Evolutionary conservation across 2,888 invertebrate genomes (phyloP).

Genomic region (Agonopterix arenella): DNA sequence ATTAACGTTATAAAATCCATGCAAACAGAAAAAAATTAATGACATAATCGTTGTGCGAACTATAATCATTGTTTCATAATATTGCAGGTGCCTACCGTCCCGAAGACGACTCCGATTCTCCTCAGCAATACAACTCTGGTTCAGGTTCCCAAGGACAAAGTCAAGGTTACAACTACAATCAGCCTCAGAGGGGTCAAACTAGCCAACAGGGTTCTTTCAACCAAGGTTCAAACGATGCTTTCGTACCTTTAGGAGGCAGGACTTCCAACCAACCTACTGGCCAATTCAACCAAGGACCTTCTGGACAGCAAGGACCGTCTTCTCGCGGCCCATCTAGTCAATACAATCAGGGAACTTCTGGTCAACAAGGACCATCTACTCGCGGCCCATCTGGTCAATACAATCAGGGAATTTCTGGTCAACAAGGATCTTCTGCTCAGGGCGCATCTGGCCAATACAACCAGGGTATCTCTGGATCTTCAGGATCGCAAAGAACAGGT

Average conservation of each 20-base stretch:
- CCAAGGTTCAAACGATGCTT: neutral
- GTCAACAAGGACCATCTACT: constrained; percentile 5
- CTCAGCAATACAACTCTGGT: constrained; percentile 25
- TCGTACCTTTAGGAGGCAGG: neutral
- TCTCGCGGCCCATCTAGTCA: constrained; percentile 12
- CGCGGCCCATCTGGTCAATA: neutral
- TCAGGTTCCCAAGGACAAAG: constrained; percentile 1
- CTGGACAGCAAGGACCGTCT: neutral
- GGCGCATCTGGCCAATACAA: neutral
- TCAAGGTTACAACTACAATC: neutral
- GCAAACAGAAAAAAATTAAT: too few relatives aligned
- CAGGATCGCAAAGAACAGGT: neutral
- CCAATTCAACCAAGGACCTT: constrained; percentile 7
- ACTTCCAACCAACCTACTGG: constrained; percentile 9
- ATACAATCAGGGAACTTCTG: neutral
- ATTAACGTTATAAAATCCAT: too few relatives aligned
- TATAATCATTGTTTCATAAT: neutral
- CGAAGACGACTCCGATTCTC: constrained; percentile 35
- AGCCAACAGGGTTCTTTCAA: too few relatives aligned
- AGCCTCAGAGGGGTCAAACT: constrained; percentile 10
- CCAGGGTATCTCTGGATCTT: constrained; percentile 5
- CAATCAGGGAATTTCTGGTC: constrained; percentile 6
- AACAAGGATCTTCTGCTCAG: constrained; percentile 1
- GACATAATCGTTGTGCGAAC: too few relatives aligned
- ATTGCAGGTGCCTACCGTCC: constrained; percentile 63